These are phyloP conservation scores for Camponotus fellah DNA, from an alignment of 2,888 invertebrate genomes.

Conservation along the genomic window DNA sequence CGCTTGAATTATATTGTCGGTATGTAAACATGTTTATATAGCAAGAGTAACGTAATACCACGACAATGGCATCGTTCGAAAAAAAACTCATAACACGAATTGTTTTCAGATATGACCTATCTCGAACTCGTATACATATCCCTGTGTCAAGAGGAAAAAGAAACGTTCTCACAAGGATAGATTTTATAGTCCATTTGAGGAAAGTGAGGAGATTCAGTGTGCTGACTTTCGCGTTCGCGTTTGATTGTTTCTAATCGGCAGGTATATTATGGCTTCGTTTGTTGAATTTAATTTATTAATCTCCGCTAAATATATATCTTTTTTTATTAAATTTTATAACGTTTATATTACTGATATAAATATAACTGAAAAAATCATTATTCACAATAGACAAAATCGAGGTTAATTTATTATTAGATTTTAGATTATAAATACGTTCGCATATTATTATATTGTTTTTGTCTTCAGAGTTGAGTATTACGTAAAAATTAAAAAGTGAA, in stretches of 20 bases:
- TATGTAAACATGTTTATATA: slow-evolving; percentile 29
- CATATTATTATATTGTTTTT: neutral
- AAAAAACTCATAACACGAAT: neutral
- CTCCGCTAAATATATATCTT: neutral
- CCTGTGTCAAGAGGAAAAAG: neutral
- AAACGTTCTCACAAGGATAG: neutral
- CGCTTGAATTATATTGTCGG: neutral
- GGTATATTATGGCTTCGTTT: neutral
- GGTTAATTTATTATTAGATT: neutral
- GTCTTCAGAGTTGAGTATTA: neutral
- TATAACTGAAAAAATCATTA: neutral
- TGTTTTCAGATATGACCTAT: neutral
- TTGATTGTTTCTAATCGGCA: neutral
- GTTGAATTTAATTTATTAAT: neutral
- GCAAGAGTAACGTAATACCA: neutral
- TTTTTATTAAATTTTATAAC: neutral
- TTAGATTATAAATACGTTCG: neutral
- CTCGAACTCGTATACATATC: neutral
- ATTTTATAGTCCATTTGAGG: neutral
- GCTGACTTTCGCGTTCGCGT: neutral
- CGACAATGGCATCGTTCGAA: neutral
- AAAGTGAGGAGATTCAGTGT: neutral
- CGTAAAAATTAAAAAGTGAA: neutral
- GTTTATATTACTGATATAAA: neutral
- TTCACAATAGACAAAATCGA: neutral